Evolutionary conservation across 2,888 invertebrate species (phyloP).

Genomic region (Machimus rusticus): DNA sequence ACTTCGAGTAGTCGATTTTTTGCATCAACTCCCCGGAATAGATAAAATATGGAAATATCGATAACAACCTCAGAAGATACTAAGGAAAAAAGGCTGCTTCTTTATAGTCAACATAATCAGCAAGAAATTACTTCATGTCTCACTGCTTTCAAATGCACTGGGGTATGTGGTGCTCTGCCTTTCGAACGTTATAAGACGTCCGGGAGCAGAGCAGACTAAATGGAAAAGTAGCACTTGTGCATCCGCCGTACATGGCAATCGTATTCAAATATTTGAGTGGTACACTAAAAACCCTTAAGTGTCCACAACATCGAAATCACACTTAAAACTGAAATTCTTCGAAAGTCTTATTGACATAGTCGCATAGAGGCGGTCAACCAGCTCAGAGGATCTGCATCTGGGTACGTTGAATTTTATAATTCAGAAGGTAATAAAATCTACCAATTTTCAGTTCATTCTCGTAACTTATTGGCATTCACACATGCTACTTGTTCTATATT

Average conservation of each 20-base stretch:
- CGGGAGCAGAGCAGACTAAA: background rate
- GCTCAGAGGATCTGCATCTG: background rate
- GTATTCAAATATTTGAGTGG: background rate
- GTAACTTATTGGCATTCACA: background rate
- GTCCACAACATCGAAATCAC: background rate
- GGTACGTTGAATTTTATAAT: background rate
- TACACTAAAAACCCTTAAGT: background rate
- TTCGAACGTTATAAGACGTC: background rate
- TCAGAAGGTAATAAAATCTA: background rate
- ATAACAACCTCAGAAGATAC: constrained; percentile 14
- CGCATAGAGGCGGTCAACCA: background rate
- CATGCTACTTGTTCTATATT: background rate
- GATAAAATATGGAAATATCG: constrained; percentile 39
- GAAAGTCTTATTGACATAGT: background rate
- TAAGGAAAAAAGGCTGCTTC: background rate
- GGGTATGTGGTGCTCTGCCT: background rate
- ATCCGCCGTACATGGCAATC: background rate
- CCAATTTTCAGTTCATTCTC: constrained; percentile 19
- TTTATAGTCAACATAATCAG: constrained; percentile 29
- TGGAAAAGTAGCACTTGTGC: background rate
- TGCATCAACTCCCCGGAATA: background rate
- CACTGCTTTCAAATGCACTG: constrained; percentile 20
- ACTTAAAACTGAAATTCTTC: background rate
- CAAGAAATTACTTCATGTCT: constrained; percentile 24
- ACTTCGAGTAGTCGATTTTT: constrained; percentile 17